Percentiles rank a stretch among this genome's conserved stretches.
phyloP scores from a whole-genome alignment of 2,113 vertebrate genomes.

The Zingel zingel region DNA sequence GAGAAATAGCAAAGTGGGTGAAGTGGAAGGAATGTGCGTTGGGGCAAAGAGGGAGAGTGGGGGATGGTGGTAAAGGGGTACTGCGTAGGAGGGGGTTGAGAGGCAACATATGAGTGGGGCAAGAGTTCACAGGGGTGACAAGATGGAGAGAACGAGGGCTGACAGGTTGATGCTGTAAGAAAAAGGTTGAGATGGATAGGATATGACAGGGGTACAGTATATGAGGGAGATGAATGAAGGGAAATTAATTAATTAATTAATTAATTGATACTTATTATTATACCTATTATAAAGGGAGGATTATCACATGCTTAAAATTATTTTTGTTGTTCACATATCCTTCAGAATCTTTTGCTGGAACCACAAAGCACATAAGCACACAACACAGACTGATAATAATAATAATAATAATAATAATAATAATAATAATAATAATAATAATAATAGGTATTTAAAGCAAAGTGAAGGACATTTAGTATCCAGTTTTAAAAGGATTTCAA shows the following conservation, averaged over 20 bases:
- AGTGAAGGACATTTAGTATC: background rate
- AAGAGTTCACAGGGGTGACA: slow-evolving; percentile 73
- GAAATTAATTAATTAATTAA: background rate
- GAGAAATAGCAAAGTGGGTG: slow-evolving; percentile 76
- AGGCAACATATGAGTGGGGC: slow-evolving; percentile 78
- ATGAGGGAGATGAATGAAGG: background rate
- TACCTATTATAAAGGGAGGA: no score
- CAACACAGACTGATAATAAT: background rate
- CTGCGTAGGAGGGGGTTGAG: slow-evolving; percentile 57
- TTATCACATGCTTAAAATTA: background rate
- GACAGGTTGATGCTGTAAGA: slow-evolving; percentile 58
- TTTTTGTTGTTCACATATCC: background rate
- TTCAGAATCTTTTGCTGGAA: background rate
- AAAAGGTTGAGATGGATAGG: slow-evolving; percentile 26
- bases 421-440: no score
- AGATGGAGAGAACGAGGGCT: slow-evolving; percentile 55
- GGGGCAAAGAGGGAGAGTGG: slow-evolving; percentile 56
- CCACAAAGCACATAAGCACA: background rate
- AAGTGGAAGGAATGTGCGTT: slow-evolving; percentile 78
- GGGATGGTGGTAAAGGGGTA: slow-evolving; percentile 61
- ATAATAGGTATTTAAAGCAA: background rate
- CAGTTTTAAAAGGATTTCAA: background rate
- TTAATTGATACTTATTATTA: background rate
- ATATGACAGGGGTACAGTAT: slow-evolving; percentile 8
- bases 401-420: no score